phyloP scores from a whole-genome alignment of 2,888 invertebrate species.

The Orchestes rusci region DNA sequence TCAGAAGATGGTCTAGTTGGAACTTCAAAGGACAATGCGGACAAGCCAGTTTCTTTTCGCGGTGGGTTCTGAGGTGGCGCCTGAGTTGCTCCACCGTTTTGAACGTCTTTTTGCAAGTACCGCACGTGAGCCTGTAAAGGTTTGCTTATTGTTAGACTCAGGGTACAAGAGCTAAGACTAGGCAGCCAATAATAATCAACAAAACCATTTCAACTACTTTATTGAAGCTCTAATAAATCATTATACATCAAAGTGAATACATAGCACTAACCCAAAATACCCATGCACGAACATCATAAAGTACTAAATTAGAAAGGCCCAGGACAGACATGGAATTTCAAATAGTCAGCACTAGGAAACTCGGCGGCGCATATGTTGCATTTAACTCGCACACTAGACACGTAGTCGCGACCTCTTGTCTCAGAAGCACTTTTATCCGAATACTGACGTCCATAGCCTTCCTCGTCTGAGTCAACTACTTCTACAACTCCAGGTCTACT shows the following conservation, averaged over 20 bases:
- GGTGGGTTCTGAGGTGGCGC: slow-evolving; percentile 25
- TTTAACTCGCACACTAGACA: slow-evolving; percentile 1
- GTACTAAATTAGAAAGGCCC: slow-evolving; percentile 16
- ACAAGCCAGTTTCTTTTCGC: slow-evolving; percentile 27
- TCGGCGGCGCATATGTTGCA: slow-evolving; percentile 9
- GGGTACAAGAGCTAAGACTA: too few relatives aligned
- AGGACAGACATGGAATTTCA: slow-evolving; percentile 12
- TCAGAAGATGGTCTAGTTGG: slow-evolving; percentile 48
- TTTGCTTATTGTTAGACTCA: too few relatives aligned
- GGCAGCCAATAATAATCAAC: too few relatives aligned
- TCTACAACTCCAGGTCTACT: background rate
- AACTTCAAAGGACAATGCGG: slow-evolving; percentile 28
- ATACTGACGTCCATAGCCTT: background rate
- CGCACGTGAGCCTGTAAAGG: slow-evolving; percentile 25
- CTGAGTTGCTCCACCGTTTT: slow-evolving; percentile 20
- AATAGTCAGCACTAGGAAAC: slow-evolving; percentile 7
- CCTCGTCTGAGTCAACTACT: background rate
- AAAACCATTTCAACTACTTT: too few relatives aligned
- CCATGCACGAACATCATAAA: too few relatives aligned
- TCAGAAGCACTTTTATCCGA: background rate
- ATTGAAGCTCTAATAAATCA: too few relatives aligned
- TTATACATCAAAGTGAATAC: too few relatives aligned
- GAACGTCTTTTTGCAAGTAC: slow-evolving; percentile 26
- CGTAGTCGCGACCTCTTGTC: background rate
- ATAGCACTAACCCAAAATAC: too few relatives aligned